Percentiles rank a stretch among this genome's conserved stretches.
Conservation (phyloP, 2,888 invertebrate species). For the Caenorhabditis virilis region DNA sequence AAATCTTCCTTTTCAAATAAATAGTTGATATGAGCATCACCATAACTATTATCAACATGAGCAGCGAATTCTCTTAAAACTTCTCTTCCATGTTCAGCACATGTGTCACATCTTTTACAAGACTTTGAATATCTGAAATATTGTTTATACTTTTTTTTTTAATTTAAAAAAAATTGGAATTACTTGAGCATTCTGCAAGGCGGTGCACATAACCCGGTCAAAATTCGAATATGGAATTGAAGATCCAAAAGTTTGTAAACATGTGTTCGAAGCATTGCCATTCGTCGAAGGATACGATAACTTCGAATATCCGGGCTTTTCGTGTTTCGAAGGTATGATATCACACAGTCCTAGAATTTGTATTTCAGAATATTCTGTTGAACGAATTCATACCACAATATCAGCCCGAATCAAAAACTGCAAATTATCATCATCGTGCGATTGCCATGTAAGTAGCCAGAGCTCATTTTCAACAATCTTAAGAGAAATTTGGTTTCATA, state of each 20-base stretch:
- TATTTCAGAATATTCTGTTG: too few species aligned
- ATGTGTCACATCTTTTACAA: slow-evolving; percentile 56
- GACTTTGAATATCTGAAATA: slow-evolving; percentile 41
- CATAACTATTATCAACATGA: slow-evolving; percentile 61
- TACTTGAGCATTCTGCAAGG: slow-evolving; percentile 52
- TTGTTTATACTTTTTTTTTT: not conserved
- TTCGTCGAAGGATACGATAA: slow-evolving; percentile 37
- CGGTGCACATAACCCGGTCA: slow-evolving; percentile 47
- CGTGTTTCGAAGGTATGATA: slow-evolving; percentile 37
- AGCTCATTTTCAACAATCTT: slow-evolving; percentile 50
- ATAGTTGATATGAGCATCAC: slow-evolving; percentile 49
- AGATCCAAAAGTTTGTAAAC: slow-evolving; percentile 53
- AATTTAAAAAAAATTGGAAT: not conserved
- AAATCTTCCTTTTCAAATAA: slow-evolving; percentile 32
- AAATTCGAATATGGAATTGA: slow-evolving; percentile 55
- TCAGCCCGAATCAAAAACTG: slow-evolving; percentile 48
- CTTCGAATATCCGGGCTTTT: slow-evolving; percentile 31
- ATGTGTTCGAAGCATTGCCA: slow-evolving; percentile 34
- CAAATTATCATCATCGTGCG: slow-evolving; percentile 50
- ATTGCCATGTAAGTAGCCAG: slow-evolving; percentile 46
- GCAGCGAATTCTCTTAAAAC: slow-evolving; percentile 47
- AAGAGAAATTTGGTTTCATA: too few species aligned
- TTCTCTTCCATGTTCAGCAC: slow-evolving; percentile 54
- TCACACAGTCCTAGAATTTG: slow-evolving; percentile 41
- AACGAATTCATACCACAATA: too few species aligned